Percentiles rank a stretch among this genome's conserved stretches.
Evolutionary conservation across 2,888 invertebrate genomes (phyloP).

Genomic region (Hoplodrina ambigua): DNA sequence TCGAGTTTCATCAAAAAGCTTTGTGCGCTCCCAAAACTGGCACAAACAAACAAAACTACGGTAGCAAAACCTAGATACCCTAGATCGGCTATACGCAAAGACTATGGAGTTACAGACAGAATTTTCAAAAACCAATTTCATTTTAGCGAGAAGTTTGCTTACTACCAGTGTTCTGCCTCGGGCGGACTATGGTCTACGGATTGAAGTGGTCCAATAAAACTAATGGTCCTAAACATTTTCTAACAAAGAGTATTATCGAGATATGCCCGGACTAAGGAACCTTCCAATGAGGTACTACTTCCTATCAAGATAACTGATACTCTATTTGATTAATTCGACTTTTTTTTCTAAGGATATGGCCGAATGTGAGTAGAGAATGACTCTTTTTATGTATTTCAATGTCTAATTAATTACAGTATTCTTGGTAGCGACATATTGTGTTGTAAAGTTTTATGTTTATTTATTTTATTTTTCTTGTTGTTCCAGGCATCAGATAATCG

Average conservation of each 20-base stretch:
- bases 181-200: slow-evolving; percentile 53
- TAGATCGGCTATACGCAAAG: slow-evolving; percentile 27
- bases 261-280: slow-evolving; percentile 56
- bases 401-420: slow-evolving; percentile 7
- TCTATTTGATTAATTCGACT: slow-evolving; percentile 61
- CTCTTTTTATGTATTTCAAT: background rate
- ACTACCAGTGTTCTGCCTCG: slow-evolving; percentile 40
- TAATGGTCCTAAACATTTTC: slow-evolving; percentile 70
- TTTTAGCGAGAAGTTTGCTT: slow-evolving; percentile 60
- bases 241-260: slow-evolving; percentile 69
- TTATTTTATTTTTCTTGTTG: background rate
- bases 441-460: background rate
- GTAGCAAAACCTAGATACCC: slow-evolving; percentile 25
- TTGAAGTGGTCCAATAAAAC: slow-evolving; percentile 71
- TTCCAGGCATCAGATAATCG: too few relatives aligned
- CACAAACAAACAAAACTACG: slow-evolving; percentile 34
- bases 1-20: slow-evolving; percentile 15
- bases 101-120: slow-evolving; percentile 30
- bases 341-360: slow-evolving; percentile 2
- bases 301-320: slow-evolving; percentile 51
- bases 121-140: slow-evolving; percentile 69
- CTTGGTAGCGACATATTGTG: background rate
- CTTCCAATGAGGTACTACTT: slow-evolving; percentile 56
- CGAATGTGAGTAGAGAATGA: background rate
- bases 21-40: slow-evolving; percentile 25